Base-by-base conservation (phyloP, 2,888 invertebrate genomes). In the Noctua janthina region DNA sequence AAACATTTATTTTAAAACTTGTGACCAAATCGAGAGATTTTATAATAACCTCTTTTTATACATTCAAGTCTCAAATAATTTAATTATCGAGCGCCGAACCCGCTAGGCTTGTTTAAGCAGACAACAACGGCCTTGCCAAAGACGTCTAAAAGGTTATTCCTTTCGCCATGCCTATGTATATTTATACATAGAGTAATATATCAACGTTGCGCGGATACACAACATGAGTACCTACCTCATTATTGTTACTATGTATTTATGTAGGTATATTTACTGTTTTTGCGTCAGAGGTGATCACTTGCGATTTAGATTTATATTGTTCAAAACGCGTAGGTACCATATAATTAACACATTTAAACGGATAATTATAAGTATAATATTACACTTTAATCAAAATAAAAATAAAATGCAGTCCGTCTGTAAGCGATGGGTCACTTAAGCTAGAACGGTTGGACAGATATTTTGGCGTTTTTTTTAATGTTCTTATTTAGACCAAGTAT, bases 81-180 rank as follows among this genome's bases (percentile, higher is more conserved):
- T 85, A 89, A 88, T 85, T 87, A 88, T 87, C 88, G 90, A 91
- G 87, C 91, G 88, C 85, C 90, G 88, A 91, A 90, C 90, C 87
- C 80, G 90, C 86, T 86, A 89, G 89, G 88, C 88, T 90, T 90
- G 90, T 90, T 91, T 90, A 91, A 91, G 90, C 90, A 87, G 88
- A 85, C 88, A 90, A 91, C 93, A 92, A 92, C 94, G 94, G 92
- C 94, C 94, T 94, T 94, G 94, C 92, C 94, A 94, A 94, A 94
- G 94, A 92, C 93, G 93, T 92, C 90, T 90, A 90, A 93, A 92
- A 93, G 92, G 92, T 93, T 92, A 92, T 92, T 91, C 93, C 94
- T 94, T 94, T 94, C 94, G 93, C 94, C 91, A 91, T 92, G 88
- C 88, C 86, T 89, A 81, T 85, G 71, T 64, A 79, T 82, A 79